A percentile compares a stretch with the other conserved stretches of the same genome.
phyloP scores from a whole-genome alignment of 30 jellyfish, hydroid and myxozoan species.

The Hydra vulgaris region DNA sequence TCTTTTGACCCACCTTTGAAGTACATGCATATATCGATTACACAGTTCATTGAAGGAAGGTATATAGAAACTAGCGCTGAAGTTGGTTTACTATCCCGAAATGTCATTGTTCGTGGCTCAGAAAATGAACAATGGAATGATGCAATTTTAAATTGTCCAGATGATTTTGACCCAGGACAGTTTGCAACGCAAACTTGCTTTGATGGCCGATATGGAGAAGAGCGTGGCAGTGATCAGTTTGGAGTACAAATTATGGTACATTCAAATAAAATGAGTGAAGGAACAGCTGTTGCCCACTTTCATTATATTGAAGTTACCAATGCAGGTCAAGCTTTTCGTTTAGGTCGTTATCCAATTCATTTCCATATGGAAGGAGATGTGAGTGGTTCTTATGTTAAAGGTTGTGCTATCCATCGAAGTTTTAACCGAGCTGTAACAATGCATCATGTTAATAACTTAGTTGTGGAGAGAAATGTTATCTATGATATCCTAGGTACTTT shows the following conservation, averaged over 20 bases:
- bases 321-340: constrained; percentile 95
- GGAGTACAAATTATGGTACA: constrained; percentile 94
- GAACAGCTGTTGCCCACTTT: constrained; percentile 63
- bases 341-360: constrained; percentile 93
- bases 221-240: constrained; percentile 79
- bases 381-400: constrained; percentile 70
- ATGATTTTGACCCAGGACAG: constrained; percentile 81
- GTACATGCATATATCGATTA: constrained; percentile 53
- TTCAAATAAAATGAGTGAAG: constrained; percentile 35
- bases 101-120: constrained; percentile 77
- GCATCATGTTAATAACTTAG: constrained; percentile 78
- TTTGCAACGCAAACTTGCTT: constrained; percentile 83
- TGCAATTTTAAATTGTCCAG: constrained; percentile 52
- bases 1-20: constrained; percentile 44
- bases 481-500: constrained; percentile 78
- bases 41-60: constrained; percentile 64
- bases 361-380: constrained; percentile 96
- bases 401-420: constrained; percentile 84
- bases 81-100: constrained; percentile 88
- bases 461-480: constrained; percentile 74
- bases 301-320: constrained; percentile 80
- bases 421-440: constrained; percentile 90
- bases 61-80: constrained; percentile 76
- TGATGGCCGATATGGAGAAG: constrained; percentile 75
- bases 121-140: constrained; percentile 41